Evolutionary conservation across 1,140 invertebrate genomes (phyloP), one percentile per base, ranked within the genome.

Genomic region (Hylaeus volcanicus): DNA sequence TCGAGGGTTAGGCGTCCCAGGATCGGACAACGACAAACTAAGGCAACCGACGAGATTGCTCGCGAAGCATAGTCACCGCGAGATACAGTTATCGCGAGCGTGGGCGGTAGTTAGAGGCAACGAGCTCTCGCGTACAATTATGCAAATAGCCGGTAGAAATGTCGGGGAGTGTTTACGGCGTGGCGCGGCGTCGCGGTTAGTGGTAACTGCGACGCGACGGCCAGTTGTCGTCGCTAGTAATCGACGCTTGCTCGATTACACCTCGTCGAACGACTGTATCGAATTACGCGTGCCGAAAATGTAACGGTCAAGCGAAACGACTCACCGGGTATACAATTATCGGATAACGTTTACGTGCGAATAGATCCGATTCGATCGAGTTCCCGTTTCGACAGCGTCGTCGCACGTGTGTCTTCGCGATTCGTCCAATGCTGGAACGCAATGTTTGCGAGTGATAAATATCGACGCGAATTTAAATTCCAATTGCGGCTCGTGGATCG

Each of bases 141-240:
- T 81, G 79, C 74, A 81, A 81, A 81, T 81, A 48, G 14, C 56
- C 37, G 56, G 41, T 15, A 68, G 26, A 70, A 81, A 81, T 68
- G 79, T 72, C 58, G 63, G 51, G 45, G 76, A n/a, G 60, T 72
- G 58, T 61, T 72, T 72, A 72, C 60, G 15, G 37, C 14, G 66
- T 6, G n/a, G 15, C 14, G 66, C 3, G n/a, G 37, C 66, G 15
- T 64, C 58, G 45, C 66, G 68, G 45, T 63, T 15, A 12, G 0
- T 41, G 12, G 63, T 48, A n/a, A 15, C 53, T 1, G 11, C 51
- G 51, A 53, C 3, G 51, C n/a, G 51, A 5, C 6, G 14, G 63
- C 39, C n/a, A n/a, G 53, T 39, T 56, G 74, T 63, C 71, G 71
- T 63, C 45, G 72, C 60, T 74, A 73, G 48, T 68, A 58, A 76